Evolutionary conservation across 2,888 invertebrate genomes (phyloP).

Genomic region (Anodontia alba): DNA sequence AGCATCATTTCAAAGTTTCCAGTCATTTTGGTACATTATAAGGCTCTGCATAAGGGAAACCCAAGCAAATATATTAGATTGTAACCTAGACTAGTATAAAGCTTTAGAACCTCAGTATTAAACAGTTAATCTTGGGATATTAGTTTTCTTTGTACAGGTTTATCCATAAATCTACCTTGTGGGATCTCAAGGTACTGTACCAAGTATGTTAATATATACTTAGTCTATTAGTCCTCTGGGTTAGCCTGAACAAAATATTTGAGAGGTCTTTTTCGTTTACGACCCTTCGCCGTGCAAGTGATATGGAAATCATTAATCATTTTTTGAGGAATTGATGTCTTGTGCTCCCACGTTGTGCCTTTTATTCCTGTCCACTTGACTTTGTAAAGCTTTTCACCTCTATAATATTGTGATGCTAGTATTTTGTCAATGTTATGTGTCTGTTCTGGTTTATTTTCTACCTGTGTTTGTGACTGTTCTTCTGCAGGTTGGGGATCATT

Average conservation of each 20-base stretch:
- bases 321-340: background rate
- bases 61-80: too few species aligned
- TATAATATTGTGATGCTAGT: background rate
- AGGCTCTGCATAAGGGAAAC: too few species aligned
- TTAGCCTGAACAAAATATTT: background rate
- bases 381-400: background rate
- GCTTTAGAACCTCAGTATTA: too few species aligned
- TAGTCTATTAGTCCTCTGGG: too few species aligned
- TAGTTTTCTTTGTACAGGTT: too few species aligned
- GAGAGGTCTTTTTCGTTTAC: background rate
- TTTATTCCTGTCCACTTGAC: background rate
- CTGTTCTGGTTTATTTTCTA: background rate
- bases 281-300: background rate
- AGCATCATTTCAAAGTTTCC: too few species aligned
- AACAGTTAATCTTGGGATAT: too few species aligned
- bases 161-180: too few species aligned
- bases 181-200: too few species aligned
- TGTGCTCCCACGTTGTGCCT: background rate
- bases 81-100: too few species aligned
- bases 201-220: too few species aligned
- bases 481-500: background rate
- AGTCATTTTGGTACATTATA: too few species aligned
- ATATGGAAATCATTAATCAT: background rate
- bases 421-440: conserved; percentile 2
- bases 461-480: background rate